Conservation (phyloP, 2,797 vertebrate species). For the Darevskia mixta region DNA sequence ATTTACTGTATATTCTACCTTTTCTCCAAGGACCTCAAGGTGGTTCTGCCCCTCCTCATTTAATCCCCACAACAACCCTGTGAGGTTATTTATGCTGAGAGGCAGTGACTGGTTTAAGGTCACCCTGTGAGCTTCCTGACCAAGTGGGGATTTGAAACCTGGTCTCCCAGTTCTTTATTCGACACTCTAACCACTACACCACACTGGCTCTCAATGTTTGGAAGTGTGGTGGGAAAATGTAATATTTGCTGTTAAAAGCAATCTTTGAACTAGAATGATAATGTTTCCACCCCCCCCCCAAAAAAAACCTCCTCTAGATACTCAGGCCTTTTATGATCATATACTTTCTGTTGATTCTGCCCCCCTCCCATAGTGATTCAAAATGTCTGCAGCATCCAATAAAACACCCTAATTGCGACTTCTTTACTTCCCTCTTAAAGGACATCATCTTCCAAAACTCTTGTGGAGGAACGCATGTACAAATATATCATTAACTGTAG, state of each 20-base stretch:
- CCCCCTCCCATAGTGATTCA: not conserved
- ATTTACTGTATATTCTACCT: too few species aligned
- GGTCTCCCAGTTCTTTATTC: too few species aligned
- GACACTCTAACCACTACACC: too few species aligned
- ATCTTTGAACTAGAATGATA: not conserved
- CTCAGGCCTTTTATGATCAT: not conserved
- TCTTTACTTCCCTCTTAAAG: not conserved
- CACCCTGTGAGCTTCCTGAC: too few species aligned
- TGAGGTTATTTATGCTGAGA: too few species aligned
- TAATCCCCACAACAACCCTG: too few species aligned
- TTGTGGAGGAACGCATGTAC: not conserved
- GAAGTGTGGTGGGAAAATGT: not conserved
- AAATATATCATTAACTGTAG: not conserved
- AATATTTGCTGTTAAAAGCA: not conserved
- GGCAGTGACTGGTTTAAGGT: too few species aligned
- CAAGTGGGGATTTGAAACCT: too few species aligned
- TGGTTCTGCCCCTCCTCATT: too few species aligned
- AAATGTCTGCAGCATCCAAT: not conserved
- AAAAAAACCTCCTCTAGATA: not conserved
- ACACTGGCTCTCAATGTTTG: too few species aligned
- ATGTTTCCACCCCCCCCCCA: not conserved
- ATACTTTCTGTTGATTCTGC: not conserved
- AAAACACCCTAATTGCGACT: not conserved
- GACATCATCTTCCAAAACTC: not conserved
- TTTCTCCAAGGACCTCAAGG: too few species aligned